Conservation (phyloP, 2,797 vertebrate species). For the Rhabdomys pumilio region DNA sequence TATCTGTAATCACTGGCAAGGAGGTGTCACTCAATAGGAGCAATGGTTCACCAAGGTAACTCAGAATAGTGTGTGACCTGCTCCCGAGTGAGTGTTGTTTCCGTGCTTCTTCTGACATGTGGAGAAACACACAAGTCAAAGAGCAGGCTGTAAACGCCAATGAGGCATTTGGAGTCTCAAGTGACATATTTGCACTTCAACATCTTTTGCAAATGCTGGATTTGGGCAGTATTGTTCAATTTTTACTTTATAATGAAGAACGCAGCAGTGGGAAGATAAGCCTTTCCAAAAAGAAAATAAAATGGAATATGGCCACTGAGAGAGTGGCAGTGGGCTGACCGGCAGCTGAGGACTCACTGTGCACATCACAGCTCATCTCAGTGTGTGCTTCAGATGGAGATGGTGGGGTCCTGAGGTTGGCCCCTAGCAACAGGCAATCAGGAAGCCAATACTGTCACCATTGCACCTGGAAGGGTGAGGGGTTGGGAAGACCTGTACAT, state of each 20-base stretch:
- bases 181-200: not conserved
- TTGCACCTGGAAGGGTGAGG: not conserved
- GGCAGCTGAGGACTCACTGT: not conserved
- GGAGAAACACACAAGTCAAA: not conserved
- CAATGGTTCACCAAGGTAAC: not conserved
- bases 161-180: not conserved
- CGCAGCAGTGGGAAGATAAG: not conserved
- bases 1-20: not conserved
- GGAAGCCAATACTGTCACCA: not conserved
- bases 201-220: not conserved
- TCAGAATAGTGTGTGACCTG: not conserved
- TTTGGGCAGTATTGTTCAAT: not conserved
- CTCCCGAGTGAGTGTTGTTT: not conserved
- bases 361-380: not conserved
- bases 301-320: not conserved
- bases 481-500: not conserved
- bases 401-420: accelerated
- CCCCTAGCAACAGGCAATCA: not conserved
- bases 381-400: not conserved
- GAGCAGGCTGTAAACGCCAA: not conserved
- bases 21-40: not conserved
- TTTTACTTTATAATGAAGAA: conserved; percentile 47
- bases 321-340: not conserved
- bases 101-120: not conserved
- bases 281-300: not conserved